Base-by-base conservation (phyloP, 2,797 vertebrate genomes). In the Aphelocoma californica region DNA sequence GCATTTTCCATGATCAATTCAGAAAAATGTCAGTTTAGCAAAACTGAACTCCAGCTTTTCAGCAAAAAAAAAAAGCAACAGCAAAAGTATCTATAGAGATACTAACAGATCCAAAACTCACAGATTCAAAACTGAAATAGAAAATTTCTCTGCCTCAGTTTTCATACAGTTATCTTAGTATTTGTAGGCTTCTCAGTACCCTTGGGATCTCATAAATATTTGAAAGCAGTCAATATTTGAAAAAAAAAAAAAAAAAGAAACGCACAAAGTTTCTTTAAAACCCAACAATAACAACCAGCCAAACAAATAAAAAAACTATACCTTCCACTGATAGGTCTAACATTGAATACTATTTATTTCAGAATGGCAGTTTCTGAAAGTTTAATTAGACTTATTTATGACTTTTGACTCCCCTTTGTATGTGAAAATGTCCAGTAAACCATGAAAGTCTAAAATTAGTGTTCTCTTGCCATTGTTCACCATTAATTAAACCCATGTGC, bases 251-350 rank as follows among this genome's bases (percentile, higher is more conserved):
- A 36, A 36, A 19, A 6, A 45, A 10, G 1, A 25, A 34, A 18
- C 4, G 4, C 19, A 4, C 19, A 40, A 47, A 18, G 1, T 2
- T 23, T 38, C 38, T 38, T 38, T 38, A 38, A 54, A 86, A 57
- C 2, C 9, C 14, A 16, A 15, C 14, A 6, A 21, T 23, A 67
- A 2, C 12, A 38, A 24, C 5, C 9, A 64, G 6, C 0, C 4
- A 74, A 64, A 1, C 6, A 69, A 70, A 7, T 7, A 32, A 50
- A 72, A 34, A 29, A 7, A 18, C 12, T 18, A 6, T 32, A 3
- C 45, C 10, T 58, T 89, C 26, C 5, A 18, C 25, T 42, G 14
- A 40, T 23, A 53, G 3, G 5, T 73, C 24, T 70, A 70, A 83
- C 1, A 32, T 2, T 62, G 15, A 62, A 26, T 34, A 12, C 4